Base-by-base conservation (phyloP, 2,888 invertebrate genomes). In the Gandaritis pyraliata region DNA sequence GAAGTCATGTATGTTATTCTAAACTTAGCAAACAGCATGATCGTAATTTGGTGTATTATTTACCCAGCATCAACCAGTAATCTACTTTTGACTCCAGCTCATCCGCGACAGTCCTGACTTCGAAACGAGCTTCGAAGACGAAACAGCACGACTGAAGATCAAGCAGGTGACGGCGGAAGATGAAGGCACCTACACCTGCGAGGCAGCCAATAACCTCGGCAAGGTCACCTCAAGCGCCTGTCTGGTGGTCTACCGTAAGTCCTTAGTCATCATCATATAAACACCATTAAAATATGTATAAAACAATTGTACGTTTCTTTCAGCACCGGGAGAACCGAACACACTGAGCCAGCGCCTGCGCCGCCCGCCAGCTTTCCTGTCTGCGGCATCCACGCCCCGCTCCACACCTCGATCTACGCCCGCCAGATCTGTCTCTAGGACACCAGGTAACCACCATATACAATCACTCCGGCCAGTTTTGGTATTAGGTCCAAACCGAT, bases 151-250 rank as follows among this genome's bases (percentile, higher is more conserved):
- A 15, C 88, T 98, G 58, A 94, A 93, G 70, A 96, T 97, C 76
- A 93, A 93, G 12, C 95, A 96, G 61, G 95, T 97, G 41, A 96
- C 96, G 66, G 96, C 96, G 0, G 97, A 97, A 77, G 98, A 98
- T 78, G 97, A 98, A 83, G 98, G 98, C 58, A 96, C 96, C 72
- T 98, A 97, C 84, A 95, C 95, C 0, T 98, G 98, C 77, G 94
- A 96, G 46, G 97, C 96, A 0, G 94, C 94, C 78, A 98, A 98
- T 82, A 94, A 95, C 68, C 94, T 97, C 57, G 98, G 98, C 51
- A 95, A 95, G 82, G 95, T 95, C 33, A 94, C 94, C 65, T 96
- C 97, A 10, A 95, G 95, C 18, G 96, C 97, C n/a, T 96, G 96
- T 76, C 94, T 97, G 12, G 94, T 97, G 47, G 97, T 97, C 12